These are phyloP conservation scores for Spheniscus mendiculus DNA, from an alignment of 2,113 vertebrate species.

Conservation along the genomic window DNA sequence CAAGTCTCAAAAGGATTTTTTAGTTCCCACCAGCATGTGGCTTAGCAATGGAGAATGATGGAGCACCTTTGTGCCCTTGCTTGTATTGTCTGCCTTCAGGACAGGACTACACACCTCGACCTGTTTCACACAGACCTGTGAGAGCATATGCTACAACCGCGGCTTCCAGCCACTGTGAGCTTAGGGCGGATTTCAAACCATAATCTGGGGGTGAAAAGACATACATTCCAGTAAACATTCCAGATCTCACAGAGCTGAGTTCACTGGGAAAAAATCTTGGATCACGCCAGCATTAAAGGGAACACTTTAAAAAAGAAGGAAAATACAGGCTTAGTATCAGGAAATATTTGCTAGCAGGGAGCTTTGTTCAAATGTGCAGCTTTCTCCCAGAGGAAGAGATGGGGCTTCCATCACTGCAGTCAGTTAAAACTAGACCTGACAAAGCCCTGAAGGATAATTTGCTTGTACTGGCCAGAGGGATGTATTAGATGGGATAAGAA, in stretches of 20 bases:
- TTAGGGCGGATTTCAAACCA: background rate
- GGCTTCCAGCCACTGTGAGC: background rate
- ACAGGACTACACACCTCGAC: rapidly evolving
- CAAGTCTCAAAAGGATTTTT: background rate
- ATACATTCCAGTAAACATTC: constrained; percentile 29
- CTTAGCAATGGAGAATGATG: rapidly evolving
- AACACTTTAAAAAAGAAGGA: constrained; percentile 40
- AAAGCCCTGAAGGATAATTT: constrained; percentile 23
- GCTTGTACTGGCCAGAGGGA: background rate
- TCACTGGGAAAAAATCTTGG: constrained; percentile 54
- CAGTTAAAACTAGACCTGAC: background rate
- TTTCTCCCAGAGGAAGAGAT: constrained; percentile 49
- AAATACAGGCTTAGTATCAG: constrained; percentile 53
- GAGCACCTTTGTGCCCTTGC: background rate
- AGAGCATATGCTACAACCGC: background rate
- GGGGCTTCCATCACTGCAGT: background rate
- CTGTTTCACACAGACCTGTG: background rate
- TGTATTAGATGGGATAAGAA: background rate
- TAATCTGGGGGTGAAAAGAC: constrained; percentile 5
- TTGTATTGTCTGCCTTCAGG: background rate
- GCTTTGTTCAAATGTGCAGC: constrained; percentile 25
- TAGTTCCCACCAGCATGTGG: background rate
- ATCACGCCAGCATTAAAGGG: constrained; percentile 21
- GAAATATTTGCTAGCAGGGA: constrained; percentile 59
- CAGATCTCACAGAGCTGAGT: constrained; percentile 42